Conservation (phyloP, 2,797 vertebrate species). For the Sebastes ruberrimus region DNA sequence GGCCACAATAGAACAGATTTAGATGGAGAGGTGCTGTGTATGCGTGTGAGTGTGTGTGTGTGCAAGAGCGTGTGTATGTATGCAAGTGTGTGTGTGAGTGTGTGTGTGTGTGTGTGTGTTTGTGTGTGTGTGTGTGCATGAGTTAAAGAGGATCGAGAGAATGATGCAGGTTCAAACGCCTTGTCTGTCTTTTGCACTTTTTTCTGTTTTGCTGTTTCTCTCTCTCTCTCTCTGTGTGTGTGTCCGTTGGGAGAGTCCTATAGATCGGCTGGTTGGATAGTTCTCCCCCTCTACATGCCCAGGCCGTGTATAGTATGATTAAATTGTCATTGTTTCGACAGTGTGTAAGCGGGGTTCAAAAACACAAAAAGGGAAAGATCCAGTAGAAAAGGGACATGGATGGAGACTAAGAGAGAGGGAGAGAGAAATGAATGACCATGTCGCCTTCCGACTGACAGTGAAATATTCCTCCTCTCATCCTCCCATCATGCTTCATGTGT, state of each 20-base stretch:
- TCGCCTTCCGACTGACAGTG: slow-evolving; percentile 90
- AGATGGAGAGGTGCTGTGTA: slow-evolving; percentile 71
- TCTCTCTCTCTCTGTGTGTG: background rate
- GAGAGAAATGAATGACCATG: slow-evolving; percentile 90
- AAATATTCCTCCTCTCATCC: slow-evolving; percentile 95
- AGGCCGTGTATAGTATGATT: slow-evolving; percentile 90
- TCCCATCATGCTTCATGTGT: slow-evolving; percentile 90
- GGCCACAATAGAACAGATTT: slow-evolving; percentile 71
- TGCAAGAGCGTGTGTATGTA: background rate
- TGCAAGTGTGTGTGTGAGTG: background rate
- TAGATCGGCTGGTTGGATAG: slow-evolving; percentile 71
- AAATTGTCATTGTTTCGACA: slow-evolving; percentile 93
- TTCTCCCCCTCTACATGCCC: slow-evolving; percentile 84
- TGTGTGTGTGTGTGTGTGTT: background rate
- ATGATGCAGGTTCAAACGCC: slow-evolving; percentile 46
- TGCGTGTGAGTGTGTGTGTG: background rate
- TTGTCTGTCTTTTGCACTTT: slow-evolving; percentile 45
- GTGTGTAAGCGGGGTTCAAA: slow-evolving; percentile 49
- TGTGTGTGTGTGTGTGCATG: slow-evolving; percentile 1
- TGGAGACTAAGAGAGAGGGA: slow-evolving; percentile 33
- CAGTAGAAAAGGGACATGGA: slow-evolving; percentile 44
- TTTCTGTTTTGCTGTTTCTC: slow-evolving; percentile 15
- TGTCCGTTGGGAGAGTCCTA: slow-evolving; percentile 67
- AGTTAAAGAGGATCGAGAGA: slow-evolving; percentile 44
- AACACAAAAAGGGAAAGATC: slow-evolving; percentile 39